A percentile compares a stretch with the other conserved stretches of the same genome.
Conservation (phyloP, 37 sponge, comb jelly and placozoan genomes). For the Bolinopsis microptera region DNA sequence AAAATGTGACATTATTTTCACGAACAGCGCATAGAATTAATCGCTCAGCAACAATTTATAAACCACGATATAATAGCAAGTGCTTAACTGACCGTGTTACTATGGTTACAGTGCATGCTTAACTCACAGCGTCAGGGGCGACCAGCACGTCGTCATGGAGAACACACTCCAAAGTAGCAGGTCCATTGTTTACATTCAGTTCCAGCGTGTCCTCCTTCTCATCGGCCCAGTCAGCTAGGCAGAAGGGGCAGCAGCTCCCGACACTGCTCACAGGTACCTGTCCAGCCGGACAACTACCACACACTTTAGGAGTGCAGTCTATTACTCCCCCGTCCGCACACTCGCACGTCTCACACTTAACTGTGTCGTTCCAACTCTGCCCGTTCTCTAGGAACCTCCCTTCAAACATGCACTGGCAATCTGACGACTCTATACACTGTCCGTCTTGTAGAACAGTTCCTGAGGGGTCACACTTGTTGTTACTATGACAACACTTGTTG, state of each 20-base stretch:
- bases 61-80: too few species aligned
- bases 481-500: too few species aligned
- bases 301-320: neutral
- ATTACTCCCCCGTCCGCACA: neutral
- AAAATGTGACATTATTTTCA: neutral
- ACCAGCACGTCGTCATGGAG: neutral
- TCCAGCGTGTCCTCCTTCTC: conserved; percentile 1
- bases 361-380: neutral
- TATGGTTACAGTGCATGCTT: too few species aligned
- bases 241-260: neutral
- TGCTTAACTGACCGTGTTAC: too few species aligned
- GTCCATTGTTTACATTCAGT: neutral
- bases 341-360: conserved; percentile 23
- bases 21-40: too few species aligned
- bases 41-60: too few species aligned
- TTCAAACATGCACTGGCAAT: neutral
- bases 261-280: neutral
- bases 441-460: conserved; percentile 9
- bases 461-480: too few species aligned
- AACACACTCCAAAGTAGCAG: neutral
- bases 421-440: neutral
- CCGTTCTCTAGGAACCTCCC: neutral
- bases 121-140: neutral
- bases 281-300: neutral
- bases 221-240: neutral